Evolutionary conservation across 1,140 invertebrate species (phyloP).

Genomic region (Drosophila auraria): DNA sequence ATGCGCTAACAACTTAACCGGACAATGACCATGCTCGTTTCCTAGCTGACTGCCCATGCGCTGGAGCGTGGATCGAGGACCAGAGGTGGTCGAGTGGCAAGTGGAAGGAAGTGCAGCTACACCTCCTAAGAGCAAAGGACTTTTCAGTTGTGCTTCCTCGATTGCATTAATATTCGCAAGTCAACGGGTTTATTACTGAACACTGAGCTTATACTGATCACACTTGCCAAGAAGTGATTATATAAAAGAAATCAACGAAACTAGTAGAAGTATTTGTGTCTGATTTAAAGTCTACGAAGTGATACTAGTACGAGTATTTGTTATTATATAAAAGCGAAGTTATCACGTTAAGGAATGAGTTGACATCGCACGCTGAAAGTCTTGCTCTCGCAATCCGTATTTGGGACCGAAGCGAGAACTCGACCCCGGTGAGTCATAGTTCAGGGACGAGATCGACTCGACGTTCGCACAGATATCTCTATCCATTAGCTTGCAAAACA

Average conservation of each 20-base stretch:
- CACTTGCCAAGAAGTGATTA: too few species aligned
- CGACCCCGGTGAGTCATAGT: slow-evolving; percentile 14
- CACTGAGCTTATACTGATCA: too few species aligned
- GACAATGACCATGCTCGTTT: slow-evolving; percentile 7
- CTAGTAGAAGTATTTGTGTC: background rate
- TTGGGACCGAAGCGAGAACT: background rate
- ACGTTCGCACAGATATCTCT: slow-evolving; percentile 10
- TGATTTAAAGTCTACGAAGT: background rate
- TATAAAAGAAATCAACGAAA: too few species aligned
- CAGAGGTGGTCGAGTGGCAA: background rate
- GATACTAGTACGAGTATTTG: background rate
- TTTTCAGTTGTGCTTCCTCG: background rate
- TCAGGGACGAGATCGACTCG: slow-evolving; percentile 23
- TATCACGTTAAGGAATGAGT: background rate
- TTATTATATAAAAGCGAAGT: background rate
- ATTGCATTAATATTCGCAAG: too few species aligned
- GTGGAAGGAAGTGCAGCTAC: background rate
- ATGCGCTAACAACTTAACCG: slow-evolving; percentile 11
- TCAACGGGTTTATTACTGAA: too few species aligned
- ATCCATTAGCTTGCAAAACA: slow-evolving; percentile 22
- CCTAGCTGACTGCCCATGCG: slow-evolving; percentile 8
- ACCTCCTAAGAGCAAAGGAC: background rate
- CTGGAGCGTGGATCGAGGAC: background rate
- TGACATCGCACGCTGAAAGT: background rate
- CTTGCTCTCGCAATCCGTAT: background rate